These are phyloP conservation scores for Corythoichthys intestinalis DNA, from an alignment of 2,113 vertebrate genomes.

Conservation along the genomic window DNA sequence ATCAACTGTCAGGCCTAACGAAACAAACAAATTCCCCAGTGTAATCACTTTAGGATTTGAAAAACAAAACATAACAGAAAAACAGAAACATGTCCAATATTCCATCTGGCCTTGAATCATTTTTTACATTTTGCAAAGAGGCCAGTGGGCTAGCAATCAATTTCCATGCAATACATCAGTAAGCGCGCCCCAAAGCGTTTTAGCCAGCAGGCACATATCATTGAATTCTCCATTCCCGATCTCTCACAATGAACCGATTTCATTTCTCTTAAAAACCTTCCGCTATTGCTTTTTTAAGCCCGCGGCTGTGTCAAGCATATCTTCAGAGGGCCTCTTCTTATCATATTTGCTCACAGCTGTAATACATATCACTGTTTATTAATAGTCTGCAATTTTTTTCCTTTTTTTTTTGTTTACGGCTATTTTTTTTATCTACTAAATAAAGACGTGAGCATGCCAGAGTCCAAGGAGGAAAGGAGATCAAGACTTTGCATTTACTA, in stretches of 20 bases:
- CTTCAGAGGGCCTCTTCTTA: constrained; percentile 55
- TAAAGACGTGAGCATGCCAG: constrained; percentile 60
- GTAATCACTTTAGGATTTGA: no score
- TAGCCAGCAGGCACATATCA: constrained; percentile 42
- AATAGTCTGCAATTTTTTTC: constrained; percentile 66
- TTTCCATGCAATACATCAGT: constrained; percentile 34
- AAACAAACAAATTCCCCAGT: no score
- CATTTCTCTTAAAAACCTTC: constrained; percentile 60
- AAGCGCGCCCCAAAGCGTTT: constrained; percentile 49
- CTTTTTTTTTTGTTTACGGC: constrained; percentile 59
- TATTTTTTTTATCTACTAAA: constrained; percentile 62
- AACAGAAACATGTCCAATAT: not conserved
- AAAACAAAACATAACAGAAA: no score
- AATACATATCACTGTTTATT: constrained; percentile 71
- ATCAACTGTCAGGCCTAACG: no score
- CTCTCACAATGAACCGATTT: constrained; percentile 65
- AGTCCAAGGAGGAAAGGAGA: constrained; percentile 52
- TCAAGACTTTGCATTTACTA: constrained; percentile 72
- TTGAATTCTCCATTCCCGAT: constrained; percentile 56
- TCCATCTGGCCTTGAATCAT: not conserved
- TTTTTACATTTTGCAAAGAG: not conserved
- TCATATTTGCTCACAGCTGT: constrained; percentile 61
- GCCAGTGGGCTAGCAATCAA: constrained; percentile 27
- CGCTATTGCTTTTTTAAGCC: constrained; percentile 63
- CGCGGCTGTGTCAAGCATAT: constrained; percentile 64